Percentiles rank a stretch among this genome's conserved stretches.
Evolutionary conservation across 2,888 invertebrate genomes (phyloP).

Genomic region (Epinotia bilunana): DNA sequence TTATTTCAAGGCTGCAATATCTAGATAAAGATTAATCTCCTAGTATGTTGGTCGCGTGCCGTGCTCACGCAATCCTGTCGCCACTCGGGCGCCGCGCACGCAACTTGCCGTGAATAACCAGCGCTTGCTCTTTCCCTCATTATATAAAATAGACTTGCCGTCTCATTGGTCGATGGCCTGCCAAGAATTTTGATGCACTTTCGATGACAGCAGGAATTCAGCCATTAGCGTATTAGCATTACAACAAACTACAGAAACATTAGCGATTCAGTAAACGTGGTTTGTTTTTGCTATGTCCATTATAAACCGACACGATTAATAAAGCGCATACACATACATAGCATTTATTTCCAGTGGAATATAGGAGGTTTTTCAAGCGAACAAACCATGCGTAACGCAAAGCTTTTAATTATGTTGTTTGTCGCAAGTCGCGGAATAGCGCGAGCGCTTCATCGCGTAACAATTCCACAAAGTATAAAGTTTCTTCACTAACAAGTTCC

Average conservation of each 20-base stretch:
- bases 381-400: constrained; percentile 25
- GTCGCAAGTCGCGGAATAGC: constrained; percentile 47
- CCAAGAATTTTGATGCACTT: constrained; percentile 44
- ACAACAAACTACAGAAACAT: constrained; percentile 16
- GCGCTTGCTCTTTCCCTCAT: constrained; percentile 51
- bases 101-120: constrained; percentile 49
- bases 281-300: constrained; percentile 16
- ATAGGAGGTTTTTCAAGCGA: constrained; percentile 1
- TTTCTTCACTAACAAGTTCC: constrained; percentile 63
- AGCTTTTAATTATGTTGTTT: constrained; percentile 45
- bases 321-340: background rate
- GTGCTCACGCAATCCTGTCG: constrained; percentile 53
- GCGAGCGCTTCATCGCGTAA: constrained; percentile 44
- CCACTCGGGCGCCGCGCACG: constrained; percentile 55
- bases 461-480: constrained; percentile 48
- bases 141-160: constrained; percentile 1
- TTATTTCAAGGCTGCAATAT: background rate
- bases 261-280: constrained; percentile 26
- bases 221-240: constrained; percentile 28
- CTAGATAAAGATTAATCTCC: constrained; percentile 17
- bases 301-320: constrained; percentile 10
- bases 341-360: background rate
- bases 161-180: constrained; percentile 20
- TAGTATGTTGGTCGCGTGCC: constrained; percentile 56
- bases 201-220: constrained; percentile 40